Evolutionary conservation across 2,797 vertebrate genomes (phyloP).

Genomic region (Sebastes umbrosus): DNA sequence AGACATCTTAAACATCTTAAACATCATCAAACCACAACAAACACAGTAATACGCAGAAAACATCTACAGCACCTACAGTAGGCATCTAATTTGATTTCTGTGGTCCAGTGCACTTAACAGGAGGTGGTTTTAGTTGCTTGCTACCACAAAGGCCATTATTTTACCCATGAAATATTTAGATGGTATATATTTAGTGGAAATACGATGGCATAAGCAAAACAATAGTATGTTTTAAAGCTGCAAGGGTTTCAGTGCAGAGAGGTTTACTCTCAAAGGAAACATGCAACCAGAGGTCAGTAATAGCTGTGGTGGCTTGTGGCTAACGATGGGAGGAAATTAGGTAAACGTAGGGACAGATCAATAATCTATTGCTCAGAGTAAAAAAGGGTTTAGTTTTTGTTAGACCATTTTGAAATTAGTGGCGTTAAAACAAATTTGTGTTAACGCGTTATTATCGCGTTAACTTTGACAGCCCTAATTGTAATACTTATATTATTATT

Average conservation of each 20-base stretch:
- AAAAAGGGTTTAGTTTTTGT: not conserved
- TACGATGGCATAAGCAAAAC: conserved; percentile 24
- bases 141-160: conserved; percentile 54
- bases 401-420: not conserved
- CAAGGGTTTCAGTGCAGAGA: conserved; percentile 6
- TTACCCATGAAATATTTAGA: conserved; percentile 63
- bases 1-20: not conserved
- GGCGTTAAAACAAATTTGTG: too few species aligned
- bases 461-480: too few species aligned
- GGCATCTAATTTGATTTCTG: not conserved
- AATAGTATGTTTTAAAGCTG: not conserved
- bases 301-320: not conserved
- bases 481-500: too few species aligned
- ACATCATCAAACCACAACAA: not conserved
- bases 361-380: not conserved
- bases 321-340: not conserved
- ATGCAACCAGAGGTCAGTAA: conserved; percentile 2
- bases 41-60: not conserved
- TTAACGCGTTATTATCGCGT: too few species aligned
- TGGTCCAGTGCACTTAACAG: conserved; percentile 37
- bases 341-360: not conserved
- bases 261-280: not conserved
- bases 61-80: not conserved
- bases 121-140: conserved; percentile 20
- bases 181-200: conserved; percentile 47